Percentiles rank a stretch among this genome's conserved stretches.
phyloP scores from a whole-genome alignment of 2,797 vertebrate genomes.

The Malurus splendens region DNA sequence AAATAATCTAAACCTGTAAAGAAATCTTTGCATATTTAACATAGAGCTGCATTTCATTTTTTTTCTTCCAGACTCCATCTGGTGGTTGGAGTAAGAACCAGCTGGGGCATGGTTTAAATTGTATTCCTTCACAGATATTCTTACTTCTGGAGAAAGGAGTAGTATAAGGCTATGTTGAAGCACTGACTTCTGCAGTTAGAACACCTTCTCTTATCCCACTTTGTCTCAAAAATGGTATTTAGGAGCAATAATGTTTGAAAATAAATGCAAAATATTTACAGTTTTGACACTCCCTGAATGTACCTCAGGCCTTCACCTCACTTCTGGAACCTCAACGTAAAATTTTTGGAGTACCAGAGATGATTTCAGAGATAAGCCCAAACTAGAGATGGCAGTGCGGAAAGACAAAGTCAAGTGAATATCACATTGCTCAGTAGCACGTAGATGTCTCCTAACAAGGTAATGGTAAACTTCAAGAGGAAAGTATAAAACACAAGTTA shows the following conservation, averaged over 20 bases:
- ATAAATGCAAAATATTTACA: neutral
- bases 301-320: neutral
- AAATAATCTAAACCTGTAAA: neutral
- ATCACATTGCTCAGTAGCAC: neutral
- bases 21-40: neutral
- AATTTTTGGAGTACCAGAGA: neutral
- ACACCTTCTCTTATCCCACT: neutral
- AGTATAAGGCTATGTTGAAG: neutral
- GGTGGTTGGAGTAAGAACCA: neutral
- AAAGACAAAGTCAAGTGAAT: neutral
- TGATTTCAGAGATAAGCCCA: neutral
- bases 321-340: neutral
- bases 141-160: too few relatives aligned
- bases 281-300: neutral
- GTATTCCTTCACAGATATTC: neutral
- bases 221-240: neutral
- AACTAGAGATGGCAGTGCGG: neutral
- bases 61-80: neutral
- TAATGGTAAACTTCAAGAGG: neutral
- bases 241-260: neutral
- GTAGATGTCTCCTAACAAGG: neutral
- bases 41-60: rapidly evolving
- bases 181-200: neutral
- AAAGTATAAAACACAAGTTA: neutral
- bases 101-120: neutral